phyloP scores from a whole-genome alignment of 2,888 invertebrate species.

The Salpingus planirostris region DNA sequence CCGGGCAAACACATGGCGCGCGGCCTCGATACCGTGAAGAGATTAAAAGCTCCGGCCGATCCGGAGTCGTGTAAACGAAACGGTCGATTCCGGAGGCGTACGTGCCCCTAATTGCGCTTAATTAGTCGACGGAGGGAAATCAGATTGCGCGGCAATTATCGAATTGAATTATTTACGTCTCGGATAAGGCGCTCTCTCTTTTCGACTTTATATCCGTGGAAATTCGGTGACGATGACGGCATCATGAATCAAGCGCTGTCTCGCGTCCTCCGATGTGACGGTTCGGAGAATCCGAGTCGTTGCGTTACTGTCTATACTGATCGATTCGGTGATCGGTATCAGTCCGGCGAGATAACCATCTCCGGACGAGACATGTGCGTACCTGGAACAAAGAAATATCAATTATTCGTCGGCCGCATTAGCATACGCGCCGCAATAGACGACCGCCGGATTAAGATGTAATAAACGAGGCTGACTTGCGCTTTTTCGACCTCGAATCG shows the following conservation, averaged over 20 bases:
- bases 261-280: neutral
- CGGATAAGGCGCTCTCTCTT: no score
- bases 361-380: constrained; percentile 10
- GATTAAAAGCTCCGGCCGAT: no score
- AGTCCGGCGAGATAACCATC: constrained; percentile 11
- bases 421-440: constrained; percentile 4
- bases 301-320: constrained; percentile 10
- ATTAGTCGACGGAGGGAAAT: no score
- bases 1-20: no score
- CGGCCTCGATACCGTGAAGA: no score
- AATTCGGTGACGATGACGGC: no score
- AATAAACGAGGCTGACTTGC: constrained; percentile 6
- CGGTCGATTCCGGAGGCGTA: no score
- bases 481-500: constrained; percentile 1
- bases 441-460: constrained; percentile 7
- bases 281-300: constrained; percentile 8
- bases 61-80: no score
- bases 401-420: constrained; percentile 9
- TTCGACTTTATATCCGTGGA: no score
- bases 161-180: no score
- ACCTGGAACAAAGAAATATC: constrained; percentile 15
- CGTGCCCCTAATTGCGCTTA: no score
- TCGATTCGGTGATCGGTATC: constrained; percentile 15
- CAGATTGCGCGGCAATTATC: no score
- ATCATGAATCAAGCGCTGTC: neutral